Percentiles rank a stretch among this genome's conserved stretches.
These are phyloP conservation scores for Onthophagus sagittarius DNA, from an alignment of 2,888 invertebrate species.

Conservation along the genomic window DNA sequence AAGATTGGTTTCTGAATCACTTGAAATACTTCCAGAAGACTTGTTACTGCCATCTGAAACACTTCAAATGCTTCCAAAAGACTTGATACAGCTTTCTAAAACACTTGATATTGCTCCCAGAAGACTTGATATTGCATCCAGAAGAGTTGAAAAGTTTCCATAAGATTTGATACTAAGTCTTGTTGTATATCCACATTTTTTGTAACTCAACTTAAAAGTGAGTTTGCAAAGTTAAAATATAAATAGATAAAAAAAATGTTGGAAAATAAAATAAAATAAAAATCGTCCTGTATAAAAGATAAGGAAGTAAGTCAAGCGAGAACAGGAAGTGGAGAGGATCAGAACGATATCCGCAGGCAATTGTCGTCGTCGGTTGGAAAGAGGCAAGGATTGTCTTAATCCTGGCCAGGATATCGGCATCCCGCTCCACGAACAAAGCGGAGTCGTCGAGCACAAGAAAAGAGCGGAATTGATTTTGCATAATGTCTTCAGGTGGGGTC, in stretches of 20 bases:
- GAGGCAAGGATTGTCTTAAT: constrained; percentile 41
- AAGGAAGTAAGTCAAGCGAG: constrained; percentile 15
- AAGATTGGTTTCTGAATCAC: too few relatives aligned
- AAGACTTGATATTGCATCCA: too few relatives aligned
- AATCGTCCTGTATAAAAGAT: background rate
- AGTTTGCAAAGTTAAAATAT: constrained; percentile 16
- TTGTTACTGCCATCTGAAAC: too few relatives aligned
- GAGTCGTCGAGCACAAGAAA: constrained; percentile 36
- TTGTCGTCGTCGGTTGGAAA: constrained; percentile 30
- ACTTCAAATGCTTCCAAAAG: too few relatives aligned
- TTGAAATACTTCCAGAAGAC: too few relatives aligned
- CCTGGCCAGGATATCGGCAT: constrained; percentile 41
- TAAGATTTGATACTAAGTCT: too few relatives aligned
- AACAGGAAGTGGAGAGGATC: constrained; percentile 15
- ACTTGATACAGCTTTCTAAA: too few relatives aligned
- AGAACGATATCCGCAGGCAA: constrained; percentile 1
- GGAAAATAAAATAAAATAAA: background rate
- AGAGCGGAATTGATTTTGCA: constrained; percentile 53
- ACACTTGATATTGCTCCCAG: too few relatives aligned
- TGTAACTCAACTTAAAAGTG: too few relatives aligned
- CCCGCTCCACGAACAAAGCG: constrained; percentile 44
- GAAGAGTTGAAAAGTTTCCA: too few relatives aligned
- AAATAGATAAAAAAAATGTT: constrained; percentile 16
- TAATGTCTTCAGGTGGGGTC: constrained; percentile 51
- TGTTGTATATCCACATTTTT: too few relatives aligned